Percentiles rank a stretch among this genome's conserved stretches.
These are phyloP conservation scores for Petroica traversi DNA, from an alignment of 2,113 vertebrate species.

Conservation along the genomic window DNA sequence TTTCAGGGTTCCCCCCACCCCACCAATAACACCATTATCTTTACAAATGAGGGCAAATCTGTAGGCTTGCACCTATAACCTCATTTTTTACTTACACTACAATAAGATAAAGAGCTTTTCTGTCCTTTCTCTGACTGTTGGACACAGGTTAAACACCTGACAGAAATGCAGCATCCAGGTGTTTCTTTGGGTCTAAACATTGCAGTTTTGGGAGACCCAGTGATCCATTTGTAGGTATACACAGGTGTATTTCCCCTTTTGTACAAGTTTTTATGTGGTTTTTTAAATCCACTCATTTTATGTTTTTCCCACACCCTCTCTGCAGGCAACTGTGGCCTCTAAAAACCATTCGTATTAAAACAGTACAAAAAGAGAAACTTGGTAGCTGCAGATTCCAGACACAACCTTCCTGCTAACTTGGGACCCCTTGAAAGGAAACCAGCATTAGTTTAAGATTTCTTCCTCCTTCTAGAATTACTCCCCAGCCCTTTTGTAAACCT, in stretches of 20 bases:
- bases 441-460: neutral
- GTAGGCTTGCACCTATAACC: neutral
- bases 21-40: neutral
- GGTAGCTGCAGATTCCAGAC: neutral
- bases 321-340: neutral
- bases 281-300: neutral
- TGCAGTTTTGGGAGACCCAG: neutral
- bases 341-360: neutral
- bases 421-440: neutral
- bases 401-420: neutral
- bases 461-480: neutral
- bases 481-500: neutral
- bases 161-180: neutral
- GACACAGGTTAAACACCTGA: neutral
- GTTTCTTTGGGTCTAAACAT: neutral
- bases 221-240: neutral
- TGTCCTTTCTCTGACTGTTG: neutral
- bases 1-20: neutral
- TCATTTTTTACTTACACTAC: rapidly evolving
- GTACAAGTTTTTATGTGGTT: neutral
- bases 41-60: neutral
- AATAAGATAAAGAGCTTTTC: neutral
- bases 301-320: neutral
- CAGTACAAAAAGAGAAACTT: neutral
- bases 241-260: neutral